Evolutionary conservation across 2,888 invertebrate species (phyloP), one percentile per base, ranked within the genome.

Genomic region (Amphipoea lucens): DNA sequence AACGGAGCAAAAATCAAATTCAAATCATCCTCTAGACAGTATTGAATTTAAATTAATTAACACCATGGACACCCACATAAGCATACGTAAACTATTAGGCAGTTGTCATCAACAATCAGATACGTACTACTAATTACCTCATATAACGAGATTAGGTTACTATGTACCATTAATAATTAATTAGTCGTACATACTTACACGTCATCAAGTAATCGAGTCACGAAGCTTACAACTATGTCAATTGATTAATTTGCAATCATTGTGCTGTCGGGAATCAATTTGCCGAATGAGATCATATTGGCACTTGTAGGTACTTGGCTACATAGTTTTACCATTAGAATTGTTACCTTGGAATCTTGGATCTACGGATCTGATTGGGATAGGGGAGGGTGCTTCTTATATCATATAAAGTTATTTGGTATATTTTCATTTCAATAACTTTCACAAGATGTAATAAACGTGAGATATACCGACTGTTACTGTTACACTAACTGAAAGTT

Each of bases 221-320:
- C 89, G 86, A 78, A 54, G 78, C 79, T 81, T 74, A 81, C 63
- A 68, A 74, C 87, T 57, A 88, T 74, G 90, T 82, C 87, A 88
- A 84, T 90, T 80, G 85, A 90, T 86, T 90, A 84, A 88, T 88
- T 83, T 87, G 82, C 71, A 70, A 88, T 87, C 66, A 86, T 86
- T 86, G 88, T 82, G 74, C 72, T 82, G 82, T 77, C 86, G 73
- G 36, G 76, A 75, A 75, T 81, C 88, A 88, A 85, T 88, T 86
- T 85, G 70, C 62, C 72, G 63, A 88, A 86, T 85, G 51, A 88
- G 76, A 76, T 85, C 65, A 73, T 85, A 88, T 88, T 85, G 88
- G 45, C 36, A 80, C 63, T 87, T 79, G 29, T n/a, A 23, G 4
- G 60, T 69, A 69, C 68, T 68, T 78, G 17, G 29, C 29, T 74